These are phyloP conservation scores for Cheilosia pagana DNA, from an alignment of 2,888 invertebrate genomes.

Conservation along the genomic window DNA sequence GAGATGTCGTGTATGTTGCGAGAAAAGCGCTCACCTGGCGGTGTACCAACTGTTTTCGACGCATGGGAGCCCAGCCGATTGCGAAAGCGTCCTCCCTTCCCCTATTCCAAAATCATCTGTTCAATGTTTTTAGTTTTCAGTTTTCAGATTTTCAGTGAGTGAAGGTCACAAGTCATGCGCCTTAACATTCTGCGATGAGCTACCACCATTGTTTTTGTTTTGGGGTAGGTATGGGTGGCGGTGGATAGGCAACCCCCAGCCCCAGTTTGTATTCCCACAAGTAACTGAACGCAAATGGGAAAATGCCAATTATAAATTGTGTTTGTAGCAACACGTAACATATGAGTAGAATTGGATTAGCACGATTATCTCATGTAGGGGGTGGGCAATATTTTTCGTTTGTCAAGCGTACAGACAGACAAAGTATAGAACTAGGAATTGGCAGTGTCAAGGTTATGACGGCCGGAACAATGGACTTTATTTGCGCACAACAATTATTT, in stretches of 20 bases:
- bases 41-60: constrained; percentile 38
- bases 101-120: constrained; percentile 57
- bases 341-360: constrained; percentile 33
- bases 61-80: constrained; percentile 59
- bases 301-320: constrained; percentile 46
- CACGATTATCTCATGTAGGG: constrained; percentile 41
- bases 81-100: constrained; percentile 26
- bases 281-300: constrained; percentile 12
- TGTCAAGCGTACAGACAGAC: constrained; percentile 9
- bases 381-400: constrained; percentile 5
- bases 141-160: constrained; percentile 17
- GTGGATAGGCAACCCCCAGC: not conserved
- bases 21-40: constrained; percentile 20
- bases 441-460: constrained; percentile 55
- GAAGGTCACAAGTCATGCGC: constrained; percentile 70
- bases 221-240: constrained; percentile 43
- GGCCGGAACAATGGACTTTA: constrained; percentile 34
- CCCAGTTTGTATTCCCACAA: not conserved
- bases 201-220: constrained; percentile 20
- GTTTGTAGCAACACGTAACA: constrained; percentile 14
- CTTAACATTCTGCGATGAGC: not conserved
- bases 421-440: constrained; percentile 6
- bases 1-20: constrained; percentile 10
- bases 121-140: constrained; percentile 31
- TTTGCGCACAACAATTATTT: constrained; percentile 5